Evolutionary conservation across 1,140 invertebrate genomes (phyloP).

Genomic region (Drosophila pallidifrons): DNA sequence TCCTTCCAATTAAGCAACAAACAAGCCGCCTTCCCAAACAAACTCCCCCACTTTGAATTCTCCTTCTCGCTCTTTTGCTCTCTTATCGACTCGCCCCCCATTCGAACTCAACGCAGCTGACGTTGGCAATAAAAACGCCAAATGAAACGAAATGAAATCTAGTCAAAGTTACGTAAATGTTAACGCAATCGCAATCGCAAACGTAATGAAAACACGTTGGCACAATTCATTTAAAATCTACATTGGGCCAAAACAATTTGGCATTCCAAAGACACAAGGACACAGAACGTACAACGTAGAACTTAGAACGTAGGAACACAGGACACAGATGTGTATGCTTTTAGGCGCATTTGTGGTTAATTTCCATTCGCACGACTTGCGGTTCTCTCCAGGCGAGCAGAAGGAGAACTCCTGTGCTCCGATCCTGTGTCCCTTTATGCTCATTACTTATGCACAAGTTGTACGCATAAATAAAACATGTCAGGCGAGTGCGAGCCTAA

Average conservation of each 20-base stretch:
- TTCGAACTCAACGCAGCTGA: not conserved
- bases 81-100: not conserved
- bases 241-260: constrained; percentile 33
- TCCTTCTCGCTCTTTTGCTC: no score
- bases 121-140: constrained; percentile 51
- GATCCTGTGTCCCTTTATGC: constrained; percentile 25
- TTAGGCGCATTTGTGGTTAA: constrained; percentile 64
- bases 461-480: constrained; percentile 81
- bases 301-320: not conserved
- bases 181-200: constrained; percentile 23
- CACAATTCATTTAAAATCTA: constrained; percentile 68
- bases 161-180: constrained; percentile 58
- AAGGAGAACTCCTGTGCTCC: not conserved
- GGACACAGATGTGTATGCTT: constrained; percentile 48
- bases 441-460: constrained; percentile 78
- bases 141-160: constrained; percentile 68
- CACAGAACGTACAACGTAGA: constrained; percentile 3
- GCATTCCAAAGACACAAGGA: constrained; percentile 22
- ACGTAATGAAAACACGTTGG: constrained; percentile 62
- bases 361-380: constrained; percentile 58
- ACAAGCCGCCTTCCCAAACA: constrained; percentile 51
- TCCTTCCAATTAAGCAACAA: constrained; percentile 83
- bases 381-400: constrained; percentile 12
- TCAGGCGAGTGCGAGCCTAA: constrained; percentile 49
- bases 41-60: not conserved